Evolutionary conservation across 2,888 invertebrate genomes (phyloP).

Genomic region (Cosmia trapezina): DNA sequence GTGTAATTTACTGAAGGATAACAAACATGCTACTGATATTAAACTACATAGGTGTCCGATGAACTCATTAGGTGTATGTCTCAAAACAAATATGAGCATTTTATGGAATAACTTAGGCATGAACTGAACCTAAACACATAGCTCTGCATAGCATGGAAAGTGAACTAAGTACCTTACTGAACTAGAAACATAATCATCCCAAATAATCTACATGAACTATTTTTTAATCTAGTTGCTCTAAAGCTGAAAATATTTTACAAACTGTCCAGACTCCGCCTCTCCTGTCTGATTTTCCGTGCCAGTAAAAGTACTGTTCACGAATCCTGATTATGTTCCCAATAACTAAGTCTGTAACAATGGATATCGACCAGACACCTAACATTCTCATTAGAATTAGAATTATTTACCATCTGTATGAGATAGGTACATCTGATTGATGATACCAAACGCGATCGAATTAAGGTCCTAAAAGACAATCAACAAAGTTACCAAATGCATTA

Average conservation of each 20-base stretch:
- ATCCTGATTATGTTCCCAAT: not conserved
- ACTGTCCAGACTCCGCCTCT: not conserved
- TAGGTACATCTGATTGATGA: no score
- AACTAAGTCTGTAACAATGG: constrained; percentile 1
- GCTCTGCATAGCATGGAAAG: not conserved
- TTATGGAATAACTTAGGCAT: no score
- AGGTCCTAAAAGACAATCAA: not conserved
- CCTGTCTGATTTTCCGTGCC: not conserved
- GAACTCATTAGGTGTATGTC: not conserved
- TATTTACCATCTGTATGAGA: no score
- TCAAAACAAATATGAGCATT: not conserved
- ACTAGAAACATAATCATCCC: not conserved
- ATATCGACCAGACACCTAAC: not conserved
- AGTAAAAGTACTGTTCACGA: not conserved
- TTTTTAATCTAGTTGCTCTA: not conserved
- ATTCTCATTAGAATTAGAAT: no score
- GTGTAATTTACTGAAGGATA: not conserved
- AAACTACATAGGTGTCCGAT: not conserved
- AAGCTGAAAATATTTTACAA: not conserved
- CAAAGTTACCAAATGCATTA: not conserved
- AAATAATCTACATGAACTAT: not conserved
- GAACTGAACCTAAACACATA: not conserved
- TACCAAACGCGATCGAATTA: not conserved
- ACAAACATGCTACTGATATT: not conserved
- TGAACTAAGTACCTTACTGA: not conserved